Conservation (phyloP, 2,888 invertebrate species). For the Spisula subtruncata region DNA sequence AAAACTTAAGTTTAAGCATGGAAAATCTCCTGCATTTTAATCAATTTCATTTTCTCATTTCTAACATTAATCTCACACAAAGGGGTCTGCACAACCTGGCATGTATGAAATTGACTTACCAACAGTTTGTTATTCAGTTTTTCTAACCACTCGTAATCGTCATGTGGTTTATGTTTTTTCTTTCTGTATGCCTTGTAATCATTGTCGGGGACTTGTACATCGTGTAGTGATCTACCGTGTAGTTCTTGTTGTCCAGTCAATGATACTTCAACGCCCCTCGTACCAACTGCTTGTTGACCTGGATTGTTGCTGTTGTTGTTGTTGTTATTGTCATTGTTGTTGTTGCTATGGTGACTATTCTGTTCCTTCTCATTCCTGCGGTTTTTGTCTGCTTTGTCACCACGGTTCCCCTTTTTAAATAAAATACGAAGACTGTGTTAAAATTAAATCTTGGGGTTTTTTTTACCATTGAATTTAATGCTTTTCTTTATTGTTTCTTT, state of each 20-base stretch:
- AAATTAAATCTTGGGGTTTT: no score
- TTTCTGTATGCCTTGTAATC: slow-evolving; percentile 56
- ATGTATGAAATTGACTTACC: background rate
- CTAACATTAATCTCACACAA: no score
- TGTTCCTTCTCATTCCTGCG: slow-evolving; percentile 32
- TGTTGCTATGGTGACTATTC: slow-evolving; percentile 42
- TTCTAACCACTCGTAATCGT: slow-evolving; percentile 33
- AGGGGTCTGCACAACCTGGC: no score
- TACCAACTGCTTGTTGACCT: background rate
- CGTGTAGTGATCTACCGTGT: background rate
- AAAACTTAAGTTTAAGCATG: no score
- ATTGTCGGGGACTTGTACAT: slow-evolving; percentile 25
- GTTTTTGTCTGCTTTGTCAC: slow-evolving; percentile 13
- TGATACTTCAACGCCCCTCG: background rate
- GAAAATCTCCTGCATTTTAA: no score
- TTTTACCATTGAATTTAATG: no score
- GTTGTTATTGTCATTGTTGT: slow-evolving; percentile 20
- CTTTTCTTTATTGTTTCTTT: no score
- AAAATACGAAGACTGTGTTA: background rate
- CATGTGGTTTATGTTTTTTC: slow-evolving; percentile 40
- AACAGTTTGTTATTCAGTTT: background rate
- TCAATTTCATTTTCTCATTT: no score
- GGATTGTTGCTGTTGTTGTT: background rate
- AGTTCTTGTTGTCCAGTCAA: background rate
- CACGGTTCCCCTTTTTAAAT: background rate